Conservation (phyloP, 2,113 vertebrate genomes). For the Ictalurus punctatus region DNA sequence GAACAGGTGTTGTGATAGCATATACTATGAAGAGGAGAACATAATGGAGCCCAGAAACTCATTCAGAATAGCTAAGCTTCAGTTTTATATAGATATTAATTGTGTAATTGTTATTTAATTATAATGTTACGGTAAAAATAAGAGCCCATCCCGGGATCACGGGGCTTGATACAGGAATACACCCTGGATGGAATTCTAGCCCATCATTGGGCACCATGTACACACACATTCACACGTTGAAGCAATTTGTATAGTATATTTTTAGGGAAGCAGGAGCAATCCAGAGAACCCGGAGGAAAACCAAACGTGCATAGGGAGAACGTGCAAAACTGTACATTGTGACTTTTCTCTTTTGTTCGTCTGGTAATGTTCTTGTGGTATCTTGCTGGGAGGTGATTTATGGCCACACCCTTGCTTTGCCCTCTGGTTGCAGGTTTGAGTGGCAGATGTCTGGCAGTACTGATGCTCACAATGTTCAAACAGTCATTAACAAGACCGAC, state of each 20-base stretch:
- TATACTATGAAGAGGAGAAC: background rate
- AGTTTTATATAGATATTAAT: background rate
- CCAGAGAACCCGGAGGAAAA: background rate
- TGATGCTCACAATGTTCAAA: constrained; percentile 73
- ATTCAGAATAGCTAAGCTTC: background rate
- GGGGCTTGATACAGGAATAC: background rate
- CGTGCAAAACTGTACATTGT: background rate
- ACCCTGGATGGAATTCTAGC: background rate
- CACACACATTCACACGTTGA: background rate
- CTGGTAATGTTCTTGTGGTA: constrained; percentile 62
- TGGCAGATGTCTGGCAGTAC: constrained; percentile 75
- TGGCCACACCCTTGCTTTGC: constrained; percentile 59
- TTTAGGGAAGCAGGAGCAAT: background rate
- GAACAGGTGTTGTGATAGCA: background rate
- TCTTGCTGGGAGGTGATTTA: constrained; percentile 66
- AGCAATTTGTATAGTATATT: background rate
- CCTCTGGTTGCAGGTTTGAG: constrained; percentile 76
- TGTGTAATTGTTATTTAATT: background rate
- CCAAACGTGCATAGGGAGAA: background rate
- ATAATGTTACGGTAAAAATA: background rate
- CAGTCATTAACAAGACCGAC: constrained; percentile 79
- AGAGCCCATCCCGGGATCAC: background rate
- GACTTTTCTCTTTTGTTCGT: constrained; percentile 1
- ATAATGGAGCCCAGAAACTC: background rate
- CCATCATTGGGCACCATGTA: background rate